These are phyloP conservation scores for Pelvicachromis taeniatus DNA, from an alignment of 2,113 vertebrate genomes.

Conservation along the genomic window DNA sequence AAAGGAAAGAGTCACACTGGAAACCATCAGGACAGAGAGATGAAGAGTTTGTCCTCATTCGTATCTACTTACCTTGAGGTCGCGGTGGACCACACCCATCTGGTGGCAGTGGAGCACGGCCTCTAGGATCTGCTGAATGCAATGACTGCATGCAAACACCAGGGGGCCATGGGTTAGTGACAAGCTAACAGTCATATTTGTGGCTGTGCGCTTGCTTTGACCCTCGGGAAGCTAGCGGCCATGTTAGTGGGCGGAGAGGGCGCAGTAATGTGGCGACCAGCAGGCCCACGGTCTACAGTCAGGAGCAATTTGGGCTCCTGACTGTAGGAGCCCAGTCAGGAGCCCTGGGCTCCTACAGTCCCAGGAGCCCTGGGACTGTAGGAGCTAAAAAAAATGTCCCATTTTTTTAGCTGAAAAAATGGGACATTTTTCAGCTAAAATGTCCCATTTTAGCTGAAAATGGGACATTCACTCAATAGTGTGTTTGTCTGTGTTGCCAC, in stretches of 20 bases:
- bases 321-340: too few relatives aligned
- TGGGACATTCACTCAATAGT: background rate
- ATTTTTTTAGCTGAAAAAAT: too few relatives aligned
- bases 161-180: conserved; percentile 88
- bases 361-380: too few relatives aligned
- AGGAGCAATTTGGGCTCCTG: background rate
- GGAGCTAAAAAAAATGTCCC: too few relatives aligned
- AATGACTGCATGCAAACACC: conserved; percentile 99
- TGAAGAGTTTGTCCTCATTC: background rate
- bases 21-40: background rate
- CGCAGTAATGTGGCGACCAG: background rate
- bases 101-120: conserved; percentile 98
- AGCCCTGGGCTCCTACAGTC: too few relatives aligned
- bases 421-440: too few relatives aligned
- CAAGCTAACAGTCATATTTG: conserved; percentile 76
- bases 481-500: background rate
- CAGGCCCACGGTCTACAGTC: background rate
- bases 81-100: conserved; percentile 96
- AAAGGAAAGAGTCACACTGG: background rate
- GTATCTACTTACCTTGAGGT: conserved; percentile 91
- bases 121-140: conserved; percentile 99
- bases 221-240: conserved; percentile 49
- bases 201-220: conserved; percentile 67
- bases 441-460: background rate
- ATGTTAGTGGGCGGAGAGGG: background rate